phyloP scores from a whole-genome alignment of 1,140 invertebrate genomes.

The Philotrypesis tridentata region DNA sequence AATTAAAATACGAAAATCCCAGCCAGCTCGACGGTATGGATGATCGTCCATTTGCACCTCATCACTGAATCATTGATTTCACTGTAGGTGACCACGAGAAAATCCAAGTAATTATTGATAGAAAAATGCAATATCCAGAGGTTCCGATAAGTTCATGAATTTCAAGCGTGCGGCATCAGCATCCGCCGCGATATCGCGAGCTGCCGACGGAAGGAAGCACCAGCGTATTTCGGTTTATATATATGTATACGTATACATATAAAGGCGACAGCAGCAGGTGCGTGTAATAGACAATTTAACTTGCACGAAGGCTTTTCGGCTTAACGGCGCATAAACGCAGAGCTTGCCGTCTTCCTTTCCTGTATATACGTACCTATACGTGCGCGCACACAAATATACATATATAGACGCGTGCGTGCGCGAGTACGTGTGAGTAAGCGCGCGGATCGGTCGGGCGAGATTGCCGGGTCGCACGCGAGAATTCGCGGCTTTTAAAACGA shows the following conservation, averaged over 20 bases:
- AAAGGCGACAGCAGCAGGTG: background rate
- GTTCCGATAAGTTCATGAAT: background rate
- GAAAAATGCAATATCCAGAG: background rate
- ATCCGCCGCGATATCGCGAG: background rate
- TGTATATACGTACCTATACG: too few relatives aligned
- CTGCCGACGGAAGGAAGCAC: background rate
- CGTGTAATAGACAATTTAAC: constrained; percentile 7
- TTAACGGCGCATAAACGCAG: background rate
- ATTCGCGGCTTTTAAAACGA: background rate
- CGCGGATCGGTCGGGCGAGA: background rate
- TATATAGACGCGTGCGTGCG: background rate
- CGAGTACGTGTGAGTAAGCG: background rate
- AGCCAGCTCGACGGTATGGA: too few relatives aligned
- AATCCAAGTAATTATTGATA: background rate
- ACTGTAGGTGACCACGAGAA: too few relatives aligned
- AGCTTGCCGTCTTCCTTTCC: background rate
- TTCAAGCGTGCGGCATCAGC: background rate
- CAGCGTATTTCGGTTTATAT: background rate
- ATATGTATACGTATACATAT: background rate
- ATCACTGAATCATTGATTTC: too few relatives aligned
- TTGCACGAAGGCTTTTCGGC: constrained; percentile 26
- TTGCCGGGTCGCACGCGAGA: constrained; percentile 21
- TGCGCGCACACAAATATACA: too few relatives aligned
- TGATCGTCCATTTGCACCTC: too few relatives aligned
- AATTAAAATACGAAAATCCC: too few relatives aligned